These are phyloP conservation scores for Uropetala carovei DNA, from an alignment of 2,888 invertebrate species.

Conservation along the genomic window DNA sequence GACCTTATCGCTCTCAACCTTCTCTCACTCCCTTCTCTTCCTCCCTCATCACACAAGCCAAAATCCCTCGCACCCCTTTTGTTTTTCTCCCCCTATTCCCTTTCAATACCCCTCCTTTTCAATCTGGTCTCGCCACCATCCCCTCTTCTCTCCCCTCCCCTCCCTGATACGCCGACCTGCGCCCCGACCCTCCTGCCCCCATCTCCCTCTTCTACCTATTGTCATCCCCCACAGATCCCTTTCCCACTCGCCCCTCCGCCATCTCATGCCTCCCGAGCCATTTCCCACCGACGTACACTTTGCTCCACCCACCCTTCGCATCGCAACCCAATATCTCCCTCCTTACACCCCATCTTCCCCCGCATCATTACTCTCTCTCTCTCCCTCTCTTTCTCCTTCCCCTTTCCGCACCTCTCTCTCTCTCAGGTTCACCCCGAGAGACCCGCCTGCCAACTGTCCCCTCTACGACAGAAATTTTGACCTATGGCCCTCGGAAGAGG, in stretches of 20 bases:
- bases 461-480: neutral
- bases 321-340: neutral
- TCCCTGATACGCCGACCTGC: neutral
- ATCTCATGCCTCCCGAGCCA: neutral
- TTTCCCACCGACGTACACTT: neutral
- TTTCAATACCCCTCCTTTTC: neutral
- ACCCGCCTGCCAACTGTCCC: neutral
- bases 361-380: neutral
- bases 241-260: neutral
- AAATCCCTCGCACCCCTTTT: neutral
- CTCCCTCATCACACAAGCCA: neutral
- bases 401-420: neutral
- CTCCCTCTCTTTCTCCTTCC: neutral
- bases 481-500: neutral
- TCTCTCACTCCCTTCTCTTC: neutral
- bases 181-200: neutral
- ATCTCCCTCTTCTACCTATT: too few species aligned
- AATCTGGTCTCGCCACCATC: neutral
- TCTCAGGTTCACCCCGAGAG: neutral
- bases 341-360: neutral
- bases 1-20: neutral
- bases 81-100: neutral
- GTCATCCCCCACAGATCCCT: neutral
- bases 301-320: neutral
- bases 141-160: neutral